These are phyloP conservation scores for Rhombomys opimus DNA, from an alignment of 2,113 vertebrate species.

Conservation along the genomic window DNA sequence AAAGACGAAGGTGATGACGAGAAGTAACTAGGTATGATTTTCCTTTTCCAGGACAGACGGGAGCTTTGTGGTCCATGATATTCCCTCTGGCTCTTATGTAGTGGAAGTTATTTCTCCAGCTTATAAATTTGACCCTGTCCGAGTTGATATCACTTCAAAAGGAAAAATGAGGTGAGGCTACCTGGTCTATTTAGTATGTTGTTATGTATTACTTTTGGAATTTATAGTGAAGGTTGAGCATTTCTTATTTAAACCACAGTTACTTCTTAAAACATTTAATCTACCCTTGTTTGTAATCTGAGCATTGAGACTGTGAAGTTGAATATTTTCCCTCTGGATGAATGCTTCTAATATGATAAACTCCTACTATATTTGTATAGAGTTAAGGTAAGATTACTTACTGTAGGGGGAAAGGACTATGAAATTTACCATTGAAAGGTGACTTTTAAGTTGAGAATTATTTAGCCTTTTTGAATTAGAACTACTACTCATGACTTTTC, in stretches of 20 bases:
- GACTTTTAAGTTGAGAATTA: constrained; percentile 49
- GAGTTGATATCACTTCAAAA: constrained; percentile 99
- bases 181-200: not conserved
- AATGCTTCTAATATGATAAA: not conserved
- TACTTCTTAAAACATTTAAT: constrained; percentile 54
- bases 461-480: constrained; percentile 58
- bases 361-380: constrained; percentile 6
- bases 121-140: constrained; percentile 94
- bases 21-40: constrained; percentile 56
- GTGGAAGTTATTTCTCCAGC: constrained; percentile 95
- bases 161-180: constrained; percentile 97
- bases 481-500: constrained; percentile 36
- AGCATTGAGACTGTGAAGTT: not conserved
- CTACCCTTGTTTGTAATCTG: constrained; percentile 53
- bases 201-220: not conserved
- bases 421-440: constrained; percentile 36
- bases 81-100: constrained; percentile 98
- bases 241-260: not conserved
- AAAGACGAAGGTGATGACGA: constrained; percentile 17
- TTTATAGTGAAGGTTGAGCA: not conserved
- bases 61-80: constrained; percentile 97
- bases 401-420: not conserved
- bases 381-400: constrained; percentile 38
- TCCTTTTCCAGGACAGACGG: constrained; percentile 93
- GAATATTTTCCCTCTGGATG: not conserved